Percentiles rank a stretch among this genome's conserved stretches.
Evolutionary conservation across 2,888 invertebrate genomes (phyloP).

Genomic region (Agrochola macilenta): DNA sequence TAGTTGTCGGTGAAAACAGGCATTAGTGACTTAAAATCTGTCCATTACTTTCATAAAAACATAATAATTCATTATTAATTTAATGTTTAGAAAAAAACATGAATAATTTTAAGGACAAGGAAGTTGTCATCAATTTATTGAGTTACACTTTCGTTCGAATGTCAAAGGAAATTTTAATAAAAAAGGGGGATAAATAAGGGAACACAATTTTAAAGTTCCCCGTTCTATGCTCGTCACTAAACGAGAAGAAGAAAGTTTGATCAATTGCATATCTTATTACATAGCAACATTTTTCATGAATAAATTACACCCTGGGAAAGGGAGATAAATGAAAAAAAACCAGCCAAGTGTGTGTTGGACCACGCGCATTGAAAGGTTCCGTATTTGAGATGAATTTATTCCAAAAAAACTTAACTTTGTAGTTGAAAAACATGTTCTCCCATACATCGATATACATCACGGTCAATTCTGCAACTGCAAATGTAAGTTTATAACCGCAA

Average conservation of each 20-base stretch:
- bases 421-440: too few relatives aligned
- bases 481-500: too few relatives aligned
- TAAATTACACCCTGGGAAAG: neutral
- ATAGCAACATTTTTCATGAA: slow-evolving; percentile 2
- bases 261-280: slow-evolving; percentile 29
- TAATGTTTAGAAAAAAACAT: neutral
- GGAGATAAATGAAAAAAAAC: neutral
- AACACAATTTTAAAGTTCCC: slow-evolving; percentile 54
- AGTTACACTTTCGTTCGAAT: slow-evolving; percentile 2
- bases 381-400: too few relatives aligned
- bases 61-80: neutral
- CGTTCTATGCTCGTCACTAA: slow-evolving; percentile 9
- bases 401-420: too few relatives aligned
- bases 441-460: too few relatives aligned
- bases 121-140: slow-evolving; percentile 7
- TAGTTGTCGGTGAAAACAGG: too few relatives aligned
- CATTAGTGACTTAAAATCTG: neutral
- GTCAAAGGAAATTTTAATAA: slow-evolving; percentile 37
- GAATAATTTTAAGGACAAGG: neutral
- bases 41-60: neutral
- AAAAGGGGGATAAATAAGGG: slow-evolving; percentile 13
- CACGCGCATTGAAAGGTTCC: too few relatives aligned
- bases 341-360: too few relatives aligned
- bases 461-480: too few relatives aligned
- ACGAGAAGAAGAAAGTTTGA: slow-evolving; percentile 45